Evolutionary conservation across 2,888 invertebrate species (phyloP).

Genomic region (Eudasyphora cyanicolor): DNA sequence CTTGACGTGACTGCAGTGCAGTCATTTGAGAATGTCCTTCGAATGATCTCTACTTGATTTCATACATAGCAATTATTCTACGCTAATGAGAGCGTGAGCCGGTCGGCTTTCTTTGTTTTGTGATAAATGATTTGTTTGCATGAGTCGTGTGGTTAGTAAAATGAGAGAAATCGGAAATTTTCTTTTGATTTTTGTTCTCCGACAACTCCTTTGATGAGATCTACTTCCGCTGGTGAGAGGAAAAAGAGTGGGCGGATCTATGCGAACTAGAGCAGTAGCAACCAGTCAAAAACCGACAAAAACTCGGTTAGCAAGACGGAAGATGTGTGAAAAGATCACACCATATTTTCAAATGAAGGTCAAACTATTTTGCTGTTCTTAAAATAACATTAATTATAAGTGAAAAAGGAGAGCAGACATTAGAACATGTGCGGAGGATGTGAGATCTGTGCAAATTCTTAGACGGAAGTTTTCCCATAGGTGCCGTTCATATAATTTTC

Average conservation of each 20-base stretch:
- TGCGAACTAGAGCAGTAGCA: slow-evolving; percentile 43
- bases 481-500: too few relatives aligned
- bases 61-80: neutral
- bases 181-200: slow-evolving; percentile 21
- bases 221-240: slow-evolving; percentile 49
- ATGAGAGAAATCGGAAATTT: neutral
- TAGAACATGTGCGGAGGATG: slow-evolving; percentile 24
- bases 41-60: neutral
- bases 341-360: slow-evolving; percentile 3
- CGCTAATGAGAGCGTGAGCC: neutral
- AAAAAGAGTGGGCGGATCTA: slow-evolving; percentile 28
- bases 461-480: slow-evolving; percentile 47
- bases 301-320: neutral
- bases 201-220: neutral
- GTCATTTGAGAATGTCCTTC: neutral
- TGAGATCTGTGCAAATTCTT: neutral
- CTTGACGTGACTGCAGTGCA: neutral
- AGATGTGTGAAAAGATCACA: slow-evolving; percentile 52
- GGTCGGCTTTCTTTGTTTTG: neutral
- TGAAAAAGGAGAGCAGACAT: neutral
- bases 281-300: slow-evolving; percentile 30
- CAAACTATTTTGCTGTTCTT: slow-evolving; percentile 30
- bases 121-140: slow-evolving; percentile 40
- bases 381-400: slow-evolving; percentile 45
- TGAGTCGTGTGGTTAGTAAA: neutral